Evolutionary conservation across 2,797 vertebrate species (phyloP).

Genomic region (Lepidocolaptes lacrymiger): DNA sequence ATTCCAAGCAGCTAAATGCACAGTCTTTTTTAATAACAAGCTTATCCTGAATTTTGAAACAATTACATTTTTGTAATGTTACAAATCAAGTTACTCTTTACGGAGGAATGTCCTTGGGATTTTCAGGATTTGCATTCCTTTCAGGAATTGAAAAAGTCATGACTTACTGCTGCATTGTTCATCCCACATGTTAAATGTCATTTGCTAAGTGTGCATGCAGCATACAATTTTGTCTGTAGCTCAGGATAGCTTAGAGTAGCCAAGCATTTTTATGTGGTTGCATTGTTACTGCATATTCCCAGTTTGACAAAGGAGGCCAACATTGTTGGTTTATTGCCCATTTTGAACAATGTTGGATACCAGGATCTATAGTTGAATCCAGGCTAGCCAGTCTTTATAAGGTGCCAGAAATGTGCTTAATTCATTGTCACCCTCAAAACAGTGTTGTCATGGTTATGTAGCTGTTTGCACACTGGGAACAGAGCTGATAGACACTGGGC

Average conservation of each 20-base stretch:
- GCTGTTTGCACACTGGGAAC: not conserved
- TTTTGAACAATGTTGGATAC: slow-evolving; percentile 6
- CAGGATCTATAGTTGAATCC: not conserved
- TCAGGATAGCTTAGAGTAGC: not conserved
- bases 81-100: slow-evolving; percentile 13
- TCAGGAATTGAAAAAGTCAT: not conserved
- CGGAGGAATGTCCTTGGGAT: not conserved
- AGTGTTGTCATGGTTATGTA: not conserved
- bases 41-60: slow-evolving; percentile 38
- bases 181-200: not conserved
- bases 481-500: not conserved
- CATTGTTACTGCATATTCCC: slow-evolving; percentile 28
- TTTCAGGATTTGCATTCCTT: slow-evolving; percentile 40
- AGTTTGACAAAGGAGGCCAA: slow-evolving; percentile 20
- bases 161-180: not conserved
- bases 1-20: slow-evolving; percentile 44
- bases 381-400: not conserved
- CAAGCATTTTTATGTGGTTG: slow-evolving; percentile 8
- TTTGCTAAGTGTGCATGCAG: not conserved
- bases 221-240: not conserved
- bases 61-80: slow-evolving; percentile 34
- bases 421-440: not conserved
- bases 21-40: slow-evolving; percentile 35
- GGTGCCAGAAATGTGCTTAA: slow-evolving; percentile 18
- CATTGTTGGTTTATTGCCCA: not conserved